phyloP scores from a whole-genome alignment of 2,113 vertebrate species.

The Heliornis fulica region DNA sequence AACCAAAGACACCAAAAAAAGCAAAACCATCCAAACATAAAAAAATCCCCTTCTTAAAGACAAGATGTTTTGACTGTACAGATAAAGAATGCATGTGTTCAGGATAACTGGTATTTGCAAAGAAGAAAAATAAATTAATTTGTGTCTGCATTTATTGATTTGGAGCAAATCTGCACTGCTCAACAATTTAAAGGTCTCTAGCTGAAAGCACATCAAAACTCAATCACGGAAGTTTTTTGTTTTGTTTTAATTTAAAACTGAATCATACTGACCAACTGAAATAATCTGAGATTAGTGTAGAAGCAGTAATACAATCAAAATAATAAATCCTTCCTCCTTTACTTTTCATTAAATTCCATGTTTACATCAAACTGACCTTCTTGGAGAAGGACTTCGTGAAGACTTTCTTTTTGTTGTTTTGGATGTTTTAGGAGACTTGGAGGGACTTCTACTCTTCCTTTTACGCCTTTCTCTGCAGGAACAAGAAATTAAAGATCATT shows the following conservation, averaged over 20 bases:
- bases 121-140: background rate
- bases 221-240: background rate
- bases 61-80: background rate
- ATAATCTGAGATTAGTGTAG: background rate
- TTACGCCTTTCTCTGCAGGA: slow-evolving; percentile 80
- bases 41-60: accelerated
- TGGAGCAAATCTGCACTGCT: background rate
- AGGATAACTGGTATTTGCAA: accelerated
- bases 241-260: background rate
- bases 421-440: slow-evolving; percentile 81
- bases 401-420: slow-evolving; percentile 83
- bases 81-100: background rate
- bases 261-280: background rate
- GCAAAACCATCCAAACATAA: background rate
- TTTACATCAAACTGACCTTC: slow-evolving; percentile 74
- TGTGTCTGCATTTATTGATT: background rate
- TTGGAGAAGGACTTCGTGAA: slow-evolving; percentile 84
- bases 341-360: background rate
- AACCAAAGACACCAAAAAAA: background rate
- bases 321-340: background rate
- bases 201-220: background rate
- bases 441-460: slow-evolving; percentile 84
- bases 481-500: background rate
- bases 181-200: background rate
- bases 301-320: background rate